Evolutionary conservation across 2,888 invertebrate species (phyloP).

Genomic region (Anthrax anthrax): DNA sequence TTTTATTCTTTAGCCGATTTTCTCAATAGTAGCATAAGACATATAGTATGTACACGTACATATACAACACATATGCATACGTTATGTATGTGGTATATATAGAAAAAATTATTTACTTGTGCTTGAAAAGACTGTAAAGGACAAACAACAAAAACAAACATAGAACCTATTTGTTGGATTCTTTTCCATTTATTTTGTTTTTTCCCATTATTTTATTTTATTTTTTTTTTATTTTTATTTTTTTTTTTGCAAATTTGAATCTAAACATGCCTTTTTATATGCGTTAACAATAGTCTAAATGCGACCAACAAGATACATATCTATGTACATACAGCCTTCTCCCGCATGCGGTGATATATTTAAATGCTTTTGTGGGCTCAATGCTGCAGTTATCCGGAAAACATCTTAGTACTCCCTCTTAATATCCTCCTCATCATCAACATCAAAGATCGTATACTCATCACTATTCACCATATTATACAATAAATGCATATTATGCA

Average conservation of each 20-base stretch:
- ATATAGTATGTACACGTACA: too few relatives aligned
- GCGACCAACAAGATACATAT: not conserved
- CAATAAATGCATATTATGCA: too few relatives aligned
- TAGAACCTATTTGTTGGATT: not conserved
- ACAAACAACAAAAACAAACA: not conserved
- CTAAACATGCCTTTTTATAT: not conserved
- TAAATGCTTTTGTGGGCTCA: not conserved
- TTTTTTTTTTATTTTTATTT: not conserved
- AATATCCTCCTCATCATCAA: not conserved
- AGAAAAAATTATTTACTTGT: not conserved
- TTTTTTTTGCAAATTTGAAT: not conserved
- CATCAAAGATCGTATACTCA: not conserved
- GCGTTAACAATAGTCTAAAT: not conserved
- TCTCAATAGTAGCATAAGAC: too few relatives aligned
- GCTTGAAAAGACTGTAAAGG: not conserved
- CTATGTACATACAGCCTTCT: not conserved
- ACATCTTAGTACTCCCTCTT: not conserved
- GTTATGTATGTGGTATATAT: not conserved
- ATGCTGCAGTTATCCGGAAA: not conserved
- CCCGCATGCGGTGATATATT: not conserved
- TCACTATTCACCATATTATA: too few relatives aligned
- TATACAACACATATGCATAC: too few relatives aligned
- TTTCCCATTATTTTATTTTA: not conserved
- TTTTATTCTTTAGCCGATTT: not conserved
- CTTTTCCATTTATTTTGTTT: not conserved